These are phyloP conservation scores for Meda fulgida DNA, from an alignment of 2,797 vertebrate genomes.

Conservation along the genomic window DNA sequence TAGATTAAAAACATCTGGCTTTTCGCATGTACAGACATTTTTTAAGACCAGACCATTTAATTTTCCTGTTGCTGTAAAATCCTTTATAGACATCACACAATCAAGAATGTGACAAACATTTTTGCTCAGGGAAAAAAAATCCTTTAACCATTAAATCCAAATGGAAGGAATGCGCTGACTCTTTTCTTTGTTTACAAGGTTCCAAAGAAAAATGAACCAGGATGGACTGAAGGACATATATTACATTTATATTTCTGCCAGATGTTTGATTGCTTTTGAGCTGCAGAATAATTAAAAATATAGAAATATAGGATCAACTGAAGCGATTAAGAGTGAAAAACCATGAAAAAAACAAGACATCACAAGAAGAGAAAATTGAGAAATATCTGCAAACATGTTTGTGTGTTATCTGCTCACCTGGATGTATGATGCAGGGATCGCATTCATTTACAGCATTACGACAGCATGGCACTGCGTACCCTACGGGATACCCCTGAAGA, in stretches of 20 bases:
- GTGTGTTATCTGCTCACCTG: slow-evolving; percentile 77
- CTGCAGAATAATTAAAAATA: neutral
- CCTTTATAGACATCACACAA: neutral
- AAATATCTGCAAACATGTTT: neutral
- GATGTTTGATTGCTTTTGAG: neutral
- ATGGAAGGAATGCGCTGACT: neutral
- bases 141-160: neutral
- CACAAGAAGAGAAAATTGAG: neutral
- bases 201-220: neutral
- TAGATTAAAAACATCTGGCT: slow-evolving; percentile 14
- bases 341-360: neutral
- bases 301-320: no score
- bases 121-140: no score
- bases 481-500: slow-evolving; percentile 86
- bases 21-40: neutral
- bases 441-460: slow-evolving; percentile 93
- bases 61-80: slow-evolving; percentile 7
- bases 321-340: neutral
- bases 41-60: neutral
- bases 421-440: slow-evolving; percentile 96
- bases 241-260: neutral
- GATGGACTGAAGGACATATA: neutral
- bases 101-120: neutral
- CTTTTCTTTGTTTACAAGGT: neutral
- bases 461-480: slow-evolving; percentile 97